Percentiles rank a stretch among this genome's conserved stretches.
These are phyloP conservation scores for Melanotaenia nigrans DNA, from an alignment of 2,797 vertebrate genomes.

Conservation along the genomic window DNA sequence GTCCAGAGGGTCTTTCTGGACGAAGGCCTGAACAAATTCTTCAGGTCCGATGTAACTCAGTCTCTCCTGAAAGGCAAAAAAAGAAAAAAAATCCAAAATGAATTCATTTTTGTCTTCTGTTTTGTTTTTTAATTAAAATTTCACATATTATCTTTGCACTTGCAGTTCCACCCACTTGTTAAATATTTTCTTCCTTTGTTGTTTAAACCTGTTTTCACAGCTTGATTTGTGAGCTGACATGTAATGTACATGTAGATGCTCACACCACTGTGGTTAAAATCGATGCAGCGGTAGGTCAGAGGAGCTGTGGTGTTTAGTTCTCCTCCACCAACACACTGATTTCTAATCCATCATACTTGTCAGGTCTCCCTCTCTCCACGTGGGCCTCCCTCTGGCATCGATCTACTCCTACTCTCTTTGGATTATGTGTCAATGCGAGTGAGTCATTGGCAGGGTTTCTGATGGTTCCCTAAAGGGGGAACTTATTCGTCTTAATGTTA, in stretches of 20 bases:
- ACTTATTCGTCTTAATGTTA: constrained; percentile 18
- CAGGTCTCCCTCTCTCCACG: constrained; percentile 2
- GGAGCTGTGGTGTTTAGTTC: not conserved
- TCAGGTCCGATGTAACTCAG: constrained; percentile 96
- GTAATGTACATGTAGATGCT: constrained; percentile 18
- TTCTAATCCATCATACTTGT: constrained; percentile 45
- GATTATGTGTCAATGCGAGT: not conserved
- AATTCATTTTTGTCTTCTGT: not conserved
- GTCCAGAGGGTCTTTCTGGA: constrained; percentile 91
- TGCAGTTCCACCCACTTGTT: not conserved
- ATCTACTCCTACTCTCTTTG: constrained; percentile 10
- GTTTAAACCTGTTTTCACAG: too few species aligned
- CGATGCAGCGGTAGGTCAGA: constrained; percentile 14
- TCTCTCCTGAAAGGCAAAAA: constrained; percentile 85
- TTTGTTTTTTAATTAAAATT: not conserved
- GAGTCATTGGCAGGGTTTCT: not conserved
- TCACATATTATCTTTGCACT: not conserved
- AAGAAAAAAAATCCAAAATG: not conserved
- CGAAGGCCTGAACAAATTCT: constrained; percentile 94
- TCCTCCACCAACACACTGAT: constrained; percentile 1
- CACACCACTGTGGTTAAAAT: constrained; percentile 19
- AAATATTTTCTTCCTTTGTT: not conserved
- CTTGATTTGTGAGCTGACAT: not conserved
- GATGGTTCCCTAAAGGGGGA: not conserved
- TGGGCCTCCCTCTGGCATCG: not conserved